These are phyloP conservation scores for Agriopis marginaria DNA, from an alignment of 2,888 invertebrate genomes.

Conservation along the genomic window DNA sequence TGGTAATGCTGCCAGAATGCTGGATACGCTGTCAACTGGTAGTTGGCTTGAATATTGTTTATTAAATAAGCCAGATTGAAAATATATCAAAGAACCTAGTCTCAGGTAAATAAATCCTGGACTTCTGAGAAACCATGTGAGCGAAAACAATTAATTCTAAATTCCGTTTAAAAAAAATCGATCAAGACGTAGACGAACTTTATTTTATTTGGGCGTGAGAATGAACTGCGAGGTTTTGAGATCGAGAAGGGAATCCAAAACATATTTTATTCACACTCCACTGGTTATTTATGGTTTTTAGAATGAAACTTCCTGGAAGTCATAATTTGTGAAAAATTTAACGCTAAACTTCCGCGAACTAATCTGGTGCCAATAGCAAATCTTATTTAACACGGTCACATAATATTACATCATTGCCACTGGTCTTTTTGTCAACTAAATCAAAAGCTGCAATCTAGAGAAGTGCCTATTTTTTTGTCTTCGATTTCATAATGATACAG, in stretches of 20 bases:
- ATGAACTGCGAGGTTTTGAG: constrained; percentile 19
- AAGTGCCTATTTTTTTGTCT: too few relatives aligned
- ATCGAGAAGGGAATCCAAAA: constrained; percentile 15
- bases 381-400: constrained; percentile 45
- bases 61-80: background rate
- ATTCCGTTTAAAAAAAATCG: constrained; percentile 23
- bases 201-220: constrained; percentile 30
- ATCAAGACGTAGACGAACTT: constrained; percentile 19
- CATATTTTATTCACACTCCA: constrained; percentile 23
- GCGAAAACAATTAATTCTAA: constrained; percentile 48
- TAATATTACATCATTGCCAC: constrained; percentile 40
- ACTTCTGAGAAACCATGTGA: constrained; percentile 47
- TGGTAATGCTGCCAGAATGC: too few relatives aligned
- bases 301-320: constrained; percentile 29
- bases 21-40: too few relatives aligned
- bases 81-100: constrained; percentile 8
- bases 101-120: constrained; percentile 31
- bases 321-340: constrained; percentile 12
- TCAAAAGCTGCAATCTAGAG: too few relatives aligned
- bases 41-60: too few relatives aligned
- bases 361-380: constrained; percentile 30
- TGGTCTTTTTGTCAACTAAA: constrained; percentile 1
- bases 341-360: constrained; percentile 28
- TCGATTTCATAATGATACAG: too few relatives aligned
- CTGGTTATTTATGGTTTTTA: constrained; percentile 12